Conservation (phyloP, 92 coral and sea anemone species). For the Hydrozoanthus gracilis region DNA sequence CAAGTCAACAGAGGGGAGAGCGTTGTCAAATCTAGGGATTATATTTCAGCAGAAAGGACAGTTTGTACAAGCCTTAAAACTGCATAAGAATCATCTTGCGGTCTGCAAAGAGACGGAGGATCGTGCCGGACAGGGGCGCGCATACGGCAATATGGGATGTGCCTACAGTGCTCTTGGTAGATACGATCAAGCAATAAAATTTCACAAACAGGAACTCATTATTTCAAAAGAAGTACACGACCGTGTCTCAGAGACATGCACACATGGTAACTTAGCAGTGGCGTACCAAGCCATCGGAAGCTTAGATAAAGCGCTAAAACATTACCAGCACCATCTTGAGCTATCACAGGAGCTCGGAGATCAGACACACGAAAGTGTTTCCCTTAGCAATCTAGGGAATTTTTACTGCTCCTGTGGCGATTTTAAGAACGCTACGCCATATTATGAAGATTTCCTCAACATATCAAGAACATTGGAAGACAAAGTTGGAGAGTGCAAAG, state of each 20-base stretch:
- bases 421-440: slow-evolving; percentile 84
- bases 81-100: slow-evolving; percentile 92
- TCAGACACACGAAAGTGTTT: slow-evolving; percentile 84
- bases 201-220: slow-evolving; percentile 91
- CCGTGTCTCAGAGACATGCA: slow-evolving; percentile 92
- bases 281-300: slow-evolving; percentile 97
- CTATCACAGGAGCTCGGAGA: slow-evolving; percentile 88
- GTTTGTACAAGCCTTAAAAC: slow-evolving; percentile 86
- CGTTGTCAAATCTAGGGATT: slow-evolving; percentile 93
- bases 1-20: slow-evolving; percentile 93
- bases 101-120: slow-evolving; percentile 93
- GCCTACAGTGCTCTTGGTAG: slow-evolving; percentile 94
- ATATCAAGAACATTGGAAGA: slow-evolving; percentile 74
- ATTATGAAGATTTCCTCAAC: slow-evolving; percentile 84
- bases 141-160: slow-evolving; percentile 99
- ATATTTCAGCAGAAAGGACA: slow-evolving; percentile 90
- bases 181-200: slow-evolving; percentile 96
- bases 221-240: slow-evolving; percentile 97
- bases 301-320: slow-evolving; percentile 89
- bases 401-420: slow-evolving; percentile 96
- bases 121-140: slow-evolving; percentile 99
- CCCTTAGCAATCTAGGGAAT: slow-evolving; percentile 92
- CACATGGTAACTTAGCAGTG: slow-evolving; percentile 98
- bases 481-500: slow-evolving; percentile 86
- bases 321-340: slow-evolving; percentile 91